Percentiles rank a stretch among this genome's conserved stretches.
These are phyloP conservation scores for Pogonomyrmex californicus DNA, from an alignment of 1,140 invertebrate genomes.

Conservation along the genomic window DNA sequence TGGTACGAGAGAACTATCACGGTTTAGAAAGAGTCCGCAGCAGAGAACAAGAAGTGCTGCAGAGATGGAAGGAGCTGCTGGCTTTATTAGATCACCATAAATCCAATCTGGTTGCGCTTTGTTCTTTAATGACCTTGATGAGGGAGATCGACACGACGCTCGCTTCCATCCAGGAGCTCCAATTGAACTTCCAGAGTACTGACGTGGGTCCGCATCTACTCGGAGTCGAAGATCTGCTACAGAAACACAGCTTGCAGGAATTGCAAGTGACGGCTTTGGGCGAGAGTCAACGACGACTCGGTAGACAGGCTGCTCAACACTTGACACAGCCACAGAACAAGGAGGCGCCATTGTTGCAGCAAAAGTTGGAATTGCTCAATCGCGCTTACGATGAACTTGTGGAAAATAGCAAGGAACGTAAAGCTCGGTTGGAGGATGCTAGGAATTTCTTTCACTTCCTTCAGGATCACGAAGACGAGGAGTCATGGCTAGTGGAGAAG, in stretches of 20 bases:
- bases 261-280: constrained; percentile 95
- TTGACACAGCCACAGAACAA: constrained; percentile 87
- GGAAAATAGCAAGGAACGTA: constrained; percentile 92
- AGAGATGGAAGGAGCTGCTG: constrained; percentile 95
- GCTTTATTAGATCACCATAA: constrained; percentile 95
- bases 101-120: constrained; percentile 92
- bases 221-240: constrained; percentile 97
- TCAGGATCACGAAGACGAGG: constrained; percentile 97
- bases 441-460: constrained; percentile 98
- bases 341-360: constrained; percentile 90
- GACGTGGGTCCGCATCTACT: constrained; percentile 97
- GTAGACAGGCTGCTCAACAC: constrained; percentile 89
- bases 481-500: constrained; percentile 97
- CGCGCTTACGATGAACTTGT: constrained; percentile 91
- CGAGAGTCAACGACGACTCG: constrained; percentile 93
- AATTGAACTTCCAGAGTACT: constrained; percentile 94
- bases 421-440: constrained; percentile 95
- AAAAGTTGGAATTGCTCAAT: constrained; percentile 91
- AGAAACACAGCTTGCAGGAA: constrained; percentile 97
- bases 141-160: constrained; percentile 97
- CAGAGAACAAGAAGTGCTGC: constrained; percentile 95
- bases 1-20: constrained; percentile 97
- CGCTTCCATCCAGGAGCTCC: constrained; percentile 93
- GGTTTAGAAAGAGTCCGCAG: constrained; percentile 93
- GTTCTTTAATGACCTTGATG: constrained; percentile 94